Evolutionary conservation across 2,797 vertebrate genomes (phyloP).

Genomic region (Lepus townsendii): DNA sequence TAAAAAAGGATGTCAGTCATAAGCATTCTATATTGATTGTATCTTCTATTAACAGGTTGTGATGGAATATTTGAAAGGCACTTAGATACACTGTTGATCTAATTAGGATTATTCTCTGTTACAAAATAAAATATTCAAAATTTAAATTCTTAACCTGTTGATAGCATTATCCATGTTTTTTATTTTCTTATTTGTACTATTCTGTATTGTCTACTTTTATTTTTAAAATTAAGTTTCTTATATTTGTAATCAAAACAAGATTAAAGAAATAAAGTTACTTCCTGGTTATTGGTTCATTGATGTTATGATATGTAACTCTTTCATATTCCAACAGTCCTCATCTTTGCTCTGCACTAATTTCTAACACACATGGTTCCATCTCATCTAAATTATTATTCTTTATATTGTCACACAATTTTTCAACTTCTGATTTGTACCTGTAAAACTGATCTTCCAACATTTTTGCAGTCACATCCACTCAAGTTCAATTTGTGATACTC

Average conservation of each 20-base stretch:
- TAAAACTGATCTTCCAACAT: slow-evolving; percentile 42
- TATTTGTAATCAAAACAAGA: slow-evolving; percentile 62
- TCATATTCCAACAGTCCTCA: slow-evolving; percentile 37
- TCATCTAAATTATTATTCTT: slow-evolving; percentile 50
- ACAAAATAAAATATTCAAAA: slow-evolving; percentile 67
- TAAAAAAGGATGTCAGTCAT: not conserved
- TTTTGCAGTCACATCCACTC: slow-evolving; percentile 57
- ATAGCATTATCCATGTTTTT: slow-evolving; percentile 42
- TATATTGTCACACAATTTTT: slow-evolving; percentile 37
- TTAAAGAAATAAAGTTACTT: slow-evolving; percentile 57
- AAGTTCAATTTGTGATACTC: slow-evolving; percentile 9
- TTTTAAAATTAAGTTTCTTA: not conserved
- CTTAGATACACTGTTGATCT: slow-evolving; percentile 64
- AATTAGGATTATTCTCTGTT: slow-evolving; percentile 57
- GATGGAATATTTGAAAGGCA: slow-evolving; percentile 63
- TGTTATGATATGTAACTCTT: slow-evolving; percentile 1
- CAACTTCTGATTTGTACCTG: slow-evolving; percentile 54
- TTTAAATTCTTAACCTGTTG: slow-evolving; percentile 54
- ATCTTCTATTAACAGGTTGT: slow-evolving; percentile 50
- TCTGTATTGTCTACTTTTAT: not conserved
- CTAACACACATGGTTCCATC: slow-evolving; percentile 18
- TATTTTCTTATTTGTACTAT: slow-evolving; percentile 52
- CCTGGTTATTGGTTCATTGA: not conserved
- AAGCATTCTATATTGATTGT: slow-evolving; percentile 31
- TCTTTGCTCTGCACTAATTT: slow-evolving; percentile 54